Base-by-base conservation (phyloP, 2,888 invertebrate species). In the Syrphus vitripennis region DNA sequence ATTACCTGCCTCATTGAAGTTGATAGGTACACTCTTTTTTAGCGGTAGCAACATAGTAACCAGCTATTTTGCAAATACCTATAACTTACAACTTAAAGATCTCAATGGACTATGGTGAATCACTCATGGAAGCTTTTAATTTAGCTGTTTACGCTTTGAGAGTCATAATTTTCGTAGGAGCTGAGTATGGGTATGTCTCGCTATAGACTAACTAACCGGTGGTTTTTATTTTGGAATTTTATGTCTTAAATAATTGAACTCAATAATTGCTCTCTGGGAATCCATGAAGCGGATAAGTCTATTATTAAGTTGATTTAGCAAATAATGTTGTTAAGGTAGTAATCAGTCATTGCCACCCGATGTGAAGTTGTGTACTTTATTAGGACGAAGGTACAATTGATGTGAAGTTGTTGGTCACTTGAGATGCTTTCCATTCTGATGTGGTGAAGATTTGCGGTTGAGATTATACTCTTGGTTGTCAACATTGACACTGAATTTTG, bases 41-140 rank as follows among this genome's bases (percentile, higher is more conserved):
- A n/a, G n/a, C n/a, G n/a, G n/a, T 50, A 50, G n/a, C 50, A 40
- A 42, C 24, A 12, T 7, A 16, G 29, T 48, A 34, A 12, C 19
- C 65, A 31, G 48, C 48, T 55, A 29, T 42, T 9, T 45, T 42
- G 26, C 53, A 26, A 83, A 34, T 45, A 16, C 26, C 34, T n/a
- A n/a, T n/a, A n/a, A n/a, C n/a, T n/a, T n/a, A n/a, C n/a, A n/a
- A 65, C 19, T 40, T 19, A 29, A 3, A 53, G 24, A 59, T 65
- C 65, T 63, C 29, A 63, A 67, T 84, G 42, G 67, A 53, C 42
- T n/a, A n/a, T n/a, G 26, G 65, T 83, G 80, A 84, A 61, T 84
- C 80, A 80, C 19, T 16, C n/a, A 40, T 70, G 53, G 65, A 75
- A 78, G 57, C 69, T 69, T 76, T n/a, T 10, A 75, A 37, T 59